Conservation (phyloP, 2,113 vertebrate species). For the Pelvicachromis taeniatus region DNA sequence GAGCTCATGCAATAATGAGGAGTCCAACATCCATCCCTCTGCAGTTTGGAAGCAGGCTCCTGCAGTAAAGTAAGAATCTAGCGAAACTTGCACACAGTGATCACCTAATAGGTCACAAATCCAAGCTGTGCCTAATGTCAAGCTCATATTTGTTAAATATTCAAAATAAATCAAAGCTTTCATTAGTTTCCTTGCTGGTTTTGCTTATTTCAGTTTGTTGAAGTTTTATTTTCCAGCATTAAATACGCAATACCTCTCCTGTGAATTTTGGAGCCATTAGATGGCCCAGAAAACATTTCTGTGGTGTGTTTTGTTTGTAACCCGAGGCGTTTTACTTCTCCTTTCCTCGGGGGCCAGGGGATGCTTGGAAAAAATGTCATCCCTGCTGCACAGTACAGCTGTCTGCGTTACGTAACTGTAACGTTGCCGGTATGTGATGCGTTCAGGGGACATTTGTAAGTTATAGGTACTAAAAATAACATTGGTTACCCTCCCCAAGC, state of each 20-base stretch:
- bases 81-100: neutral
- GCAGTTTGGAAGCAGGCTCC: neutral
- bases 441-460: neutral
- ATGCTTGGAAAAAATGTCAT: neutral
- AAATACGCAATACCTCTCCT: neutral
- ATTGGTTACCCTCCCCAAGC: neutral
- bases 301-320: neutral
- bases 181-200: fast-evolving
- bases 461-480: neutral
- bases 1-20: no score
- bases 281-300: neutral
- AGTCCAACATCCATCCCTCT: no score
- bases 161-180: neutral
- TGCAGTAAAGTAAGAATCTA: neutral
- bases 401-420: neutral
- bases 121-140: neutral
- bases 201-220: neutral
- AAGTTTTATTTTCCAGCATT: neutral
- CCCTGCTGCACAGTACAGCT: neutral
- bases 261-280: neutral
- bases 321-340: neutral
- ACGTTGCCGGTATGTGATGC: neutral
- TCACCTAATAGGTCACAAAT: neutral
- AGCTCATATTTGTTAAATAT: neutral
- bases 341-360: fast-evolving